A percentile compares a stretch with the other conserved stretches of the same genome.
Evolutionary conservation across 2,797 vertebrate genomes (phyloP).

Genomic region (Parauchenoglanis ngamensis): DNA sequence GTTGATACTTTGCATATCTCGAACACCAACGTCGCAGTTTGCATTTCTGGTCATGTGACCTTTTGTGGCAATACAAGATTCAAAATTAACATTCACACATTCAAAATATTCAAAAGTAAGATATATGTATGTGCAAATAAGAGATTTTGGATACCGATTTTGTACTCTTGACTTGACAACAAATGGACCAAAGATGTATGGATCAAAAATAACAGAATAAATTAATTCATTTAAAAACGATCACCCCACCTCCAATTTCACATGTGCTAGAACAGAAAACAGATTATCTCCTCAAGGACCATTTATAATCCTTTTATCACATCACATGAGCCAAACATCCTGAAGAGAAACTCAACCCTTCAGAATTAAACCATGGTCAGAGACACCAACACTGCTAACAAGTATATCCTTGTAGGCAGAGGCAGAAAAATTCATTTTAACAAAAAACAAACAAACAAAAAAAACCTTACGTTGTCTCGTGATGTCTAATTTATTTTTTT

Average conservation of each 20-base stretch:
- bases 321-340: conserved; percentile 24
- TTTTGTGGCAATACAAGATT: not conserved
- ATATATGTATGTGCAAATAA: not conserved
- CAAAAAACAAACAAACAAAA: not conserved
- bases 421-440: no score
- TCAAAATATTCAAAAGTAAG: not conserved
- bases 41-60: conserved; percentile 18
- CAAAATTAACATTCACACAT: not conserved
- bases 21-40: not conserved
- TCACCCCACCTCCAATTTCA: not conserved
- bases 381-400: not conserved
- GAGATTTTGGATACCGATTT: not conserved
- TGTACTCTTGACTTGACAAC: not conserved
- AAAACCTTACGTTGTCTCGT: not conserved
- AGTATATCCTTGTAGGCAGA: not conserved
- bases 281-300: not conserved
- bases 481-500: not conserved
- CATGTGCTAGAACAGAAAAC: not conserved
- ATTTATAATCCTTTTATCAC: conserved; percentile 24
- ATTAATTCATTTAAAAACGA: not conserved
- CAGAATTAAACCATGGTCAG: not conserved
- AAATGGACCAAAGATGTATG: not conserved
- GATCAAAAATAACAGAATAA: no score
- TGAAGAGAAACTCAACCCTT: not conserved
- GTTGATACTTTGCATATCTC: not conserved